These are phyloP conservation scores for Menidia beryllina DNA, from an alignment of 2,113 vertebrate genomes.

Conservation along the genomic window DNA sequence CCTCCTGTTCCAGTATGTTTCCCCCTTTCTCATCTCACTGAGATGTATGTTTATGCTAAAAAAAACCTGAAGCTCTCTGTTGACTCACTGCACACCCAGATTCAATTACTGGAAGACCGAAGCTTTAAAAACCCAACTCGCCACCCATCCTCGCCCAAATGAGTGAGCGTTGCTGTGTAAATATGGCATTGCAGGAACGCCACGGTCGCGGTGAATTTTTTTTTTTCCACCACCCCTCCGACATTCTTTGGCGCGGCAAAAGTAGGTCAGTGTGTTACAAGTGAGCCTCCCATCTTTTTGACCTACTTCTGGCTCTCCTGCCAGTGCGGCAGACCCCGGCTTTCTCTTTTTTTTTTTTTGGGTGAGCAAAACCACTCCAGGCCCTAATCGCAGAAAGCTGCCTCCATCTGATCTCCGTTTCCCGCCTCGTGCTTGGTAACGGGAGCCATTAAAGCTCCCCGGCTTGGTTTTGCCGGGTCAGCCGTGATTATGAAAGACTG, in stretches of 20 bases:
- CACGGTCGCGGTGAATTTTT: no score
- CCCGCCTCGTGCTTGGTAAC: neutral
- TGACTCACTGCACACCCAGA: no score
- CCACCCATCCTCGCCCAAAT: no score
- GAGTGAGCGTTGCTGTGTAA: no score
- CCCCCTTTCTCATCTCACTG: no score
- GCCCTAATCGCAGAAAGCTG: slow-evolving; percentile 38
- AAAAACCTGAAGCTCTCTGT: no score
- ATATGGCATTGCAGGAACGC: no score
- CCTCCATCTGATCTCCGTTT: slow-evolving; percentile 18
- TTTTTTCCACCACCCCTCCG: neutral
- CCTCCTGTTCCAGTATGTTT: no score
- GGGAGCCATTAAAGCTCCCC: neutral
- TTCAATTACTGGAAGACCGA: no score
- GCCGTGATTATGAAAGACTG: neutral
- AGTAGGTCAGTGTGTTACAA: slow-evolving; percentile 90
- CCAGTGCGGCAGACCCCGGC: slow-evolving; percentile 4
- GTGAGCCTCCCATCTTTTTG: slow-evolving; percentile 80
- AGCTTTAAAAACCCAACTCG: no score
- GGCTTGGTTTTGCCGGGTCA: slow-evolving; percentile 9
- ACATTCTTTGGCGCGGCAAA: slow-evolving; percentile 37
- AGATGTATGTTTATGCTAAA: no score
- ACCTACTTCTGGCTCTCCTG: slow-evolving; percentile 82
- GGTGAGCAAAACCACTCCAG: neutral
- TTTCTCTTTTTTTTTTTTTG: no score